Evolutionary conservation across 2,888 invertebrate species (phyloP), one percentile per base, ranked within the genome.

Genomic region (Caenorhabditis sp.): DNA sequence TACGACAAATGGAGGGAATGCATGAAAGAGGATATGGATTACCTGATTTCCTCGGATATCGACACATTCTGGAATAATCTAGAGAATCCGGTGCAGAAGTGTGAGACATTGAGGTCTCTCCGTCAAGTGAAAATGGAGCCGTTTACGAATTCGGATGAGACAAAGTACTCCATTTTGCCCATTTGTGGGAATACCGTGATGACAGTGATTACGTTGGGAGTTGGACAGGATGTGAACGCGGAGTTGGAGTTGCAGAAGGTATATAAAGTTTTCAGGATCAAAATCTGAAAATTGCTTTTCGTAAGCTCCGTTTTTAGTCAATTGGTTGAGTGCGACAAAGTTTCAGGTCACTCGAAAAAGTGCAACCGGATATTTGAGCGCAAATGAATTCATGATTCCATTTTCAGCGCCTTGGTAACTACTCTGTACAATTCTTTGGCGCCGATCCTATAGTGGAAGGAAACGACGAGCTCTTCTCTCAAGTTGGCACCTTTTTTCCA

Each of bases 371-470:
- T 10, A 44, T 44, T 44, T 44, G n/a, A n/a, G n/a, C 44, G 14
- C 12, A 44, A 44, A 44, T 10, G 6, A 4, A 8, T 10, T 12
- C 49, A 22, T n/a, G 22, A 19, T 22, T 19, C 19, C 8, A 22
- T 24, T 63, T 70, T 31, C 68, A 84, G 84, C 56, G 26, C 12
- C 19, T 75, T 16, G 74, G 58, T n/a, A 70, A 72, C 35, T 47
- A 56, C 6, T 72, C 72, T 19, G 47, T 44, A 4, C 77, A 63
- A 24, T 76, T 77, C 28, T 76, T 56, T 41, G 85, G 85, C 4
- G 85, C 85, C 22, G 85, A 85, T 22, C 85, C 85, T 41, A 82
- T 85, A n/a, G 68, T 64, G 2, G 80, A 79, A n/a, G 72, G 75
- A 16, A 85, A 85, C 59, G 72, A 70, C 35, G 72, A 68, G 31